phyloP scores from a whole-genome alignment of 2,888 invertebrate genomes.

The Melinaea marsaeus region DNA sequence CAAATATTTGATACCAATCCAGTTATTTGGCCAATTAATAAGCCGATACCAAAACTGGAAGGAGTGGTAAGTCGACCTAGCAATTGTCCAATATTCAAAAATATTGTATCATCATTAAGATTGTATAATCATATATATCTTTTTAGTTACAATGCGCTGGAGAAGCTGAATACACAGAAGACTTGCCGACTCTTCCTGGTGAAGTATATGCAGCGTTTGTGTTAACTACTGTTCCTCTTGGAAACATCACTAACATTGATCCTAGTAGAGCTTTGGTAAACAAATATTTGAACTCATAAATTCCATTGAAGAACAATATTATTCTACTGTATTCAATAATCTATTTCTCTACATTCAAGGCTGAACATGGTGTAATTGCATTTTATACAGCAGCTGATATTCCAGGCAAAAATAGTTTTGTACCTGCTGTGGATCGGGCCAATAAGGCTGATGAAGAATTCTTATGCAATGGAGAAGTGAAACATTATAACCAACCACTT shows the following conservation, averaged over 20 bases:
- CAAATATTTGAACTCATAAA: conserved; percentile 1
- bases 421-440: conserved; percentile 37
- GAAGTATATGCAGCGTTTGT: conserved; percentile 84
- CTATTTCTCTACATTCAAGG: conserved; percentile 48
- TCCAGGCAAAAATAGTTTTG: conserved; percentile 80
- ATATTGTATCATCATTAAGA: no score
- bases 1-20: conserved; percentile 80
- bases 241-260: conserved; percentile 9
- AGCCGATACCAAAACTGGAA: conserved; percentile 82
- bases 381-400: conserved; percentile 82
- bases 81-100: no score
- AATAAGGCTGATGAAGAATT: conserved; percentile 55
- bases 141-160: conserved; percentile 78
- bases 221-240: conserved; percentile 66
- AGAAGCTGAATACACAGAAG: conserved; percentile 82
- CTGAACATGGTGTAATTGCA: conserved; percentile 79
- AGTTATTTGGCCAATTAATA: conserved; percentile 79
- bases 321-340: no score
- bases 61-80: conserved; percentile 45
- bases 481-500: conserved; percentile 80
- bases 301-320: no score
- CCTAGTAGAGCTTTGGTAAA: conserved; percentile 79
- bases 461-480: conserved; percentile 70
- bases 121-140: background rate
- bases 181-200: conserved; percentile 74